Percentiles rank a stretch among this genome's conserved stretches.
Evolutionary conservation across 2,888 invertebrate genomes (phyloP).

Genomic region (Iphiclides podalirius): DNA sequence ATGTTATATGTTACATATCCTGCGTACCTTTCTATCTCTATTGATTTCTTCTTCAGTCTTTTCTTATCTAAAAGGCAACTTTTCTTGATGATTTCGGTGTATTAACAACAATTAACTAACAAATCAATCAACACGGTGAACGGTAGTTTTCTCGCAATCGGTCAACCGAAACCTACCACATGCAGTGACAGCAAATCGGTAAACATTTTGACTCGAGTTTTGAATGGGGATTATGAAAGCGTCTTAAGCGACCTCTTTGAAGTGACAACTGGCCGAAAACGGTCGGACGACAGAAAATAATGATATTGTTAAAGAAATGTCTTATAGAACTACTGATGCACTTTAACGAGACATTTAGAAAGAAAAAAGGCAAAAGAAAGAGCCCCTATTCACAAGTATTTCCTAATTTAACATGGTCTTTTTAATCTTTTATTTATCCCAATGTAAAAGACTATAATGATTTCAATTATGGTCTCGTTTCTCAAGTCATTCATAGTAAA

Average conservation of each 20-base stretch:
- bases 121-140: background rate
- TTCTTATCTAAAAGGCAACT: too few relatives aligned
- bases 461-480: too few relatives aligned
- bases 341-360: background rate
- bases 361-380: constrained; percentile 35
- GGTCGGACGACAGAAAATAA: background rate
- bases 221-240: constrained; percentile 33
- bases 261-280: constrained; percentile 5
- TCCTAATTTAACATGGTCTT: too few relatives aligned
- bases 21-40: too few relatives aligned
- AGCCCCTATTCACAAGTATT: too few relatives aligned
- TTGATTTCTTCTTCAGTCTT: too few relatives aligned
- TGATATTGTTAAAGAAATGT: constrained; percentile 4
- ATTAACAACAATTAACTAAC: too few relatives aligned
- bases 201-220: constrained; percentile 55
- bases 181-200: constrained; percentile 51
- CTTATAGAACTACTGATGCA: constrained; percentile 3
- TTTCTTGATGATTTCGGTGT: too few relatives aligned
- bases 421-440: too few relatives aligned
- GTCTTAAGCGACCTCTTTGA: constrained; percentile 36
- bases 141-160: constrained; percentile 5
- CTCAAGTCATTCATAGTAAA: too few relatives aligned
- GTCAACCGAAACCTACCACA: constrained; percentile 32
- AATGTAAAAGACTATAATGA: too few relatives aligned
- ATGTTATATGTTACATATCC: too few relatives aligned